Evolutionary conservation across 2,888 invertebrate species (phyloP), one percentile per base, ranked within the genome.

Genomic region (Linhomoeus sp.): DNA sequence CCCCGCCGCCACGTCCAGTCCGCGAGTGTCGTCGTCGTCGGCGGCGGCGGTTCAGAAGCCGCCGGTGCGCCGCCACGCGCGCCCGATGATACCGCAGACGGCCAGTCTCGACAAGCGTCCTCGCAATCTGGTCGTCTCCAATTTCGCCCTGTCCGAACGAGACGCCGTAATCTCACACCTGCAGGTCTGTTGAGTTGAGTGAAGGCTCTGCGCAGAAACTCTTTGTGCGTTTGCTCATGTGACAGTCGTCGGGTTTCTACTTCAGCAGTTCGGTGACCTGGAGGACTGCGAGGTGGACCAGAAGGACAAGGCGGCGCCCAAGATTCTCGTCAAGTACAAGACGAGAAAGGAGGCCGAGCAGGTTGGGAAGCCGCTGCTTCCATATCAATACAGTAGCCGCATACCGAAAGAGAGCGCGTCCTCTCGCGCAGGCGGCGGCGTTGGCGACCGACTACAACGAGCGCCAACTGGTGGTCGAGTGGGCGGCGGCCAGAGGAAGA

Each of bases 231-330:
- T n/a, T n/a, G n/a, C n/a, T n/a, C 17, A 25, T 25, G 17, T 25
- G 25, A 26, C 20, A 35, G 20, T 15, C 20, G 22, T 17, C n/a
- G 19, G 35, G 37, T 29, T 29, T 3, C 19, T 26, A 26, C n/a
- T 56, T 24, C 67, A 85, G 84, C 77, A 80, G 76, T 85, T 76
- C 67, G 86, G 86, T 45, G 81, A 81, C 63, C 78, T 88, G 53
- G 77, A 78, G n/a, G 81, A 80, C 64, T 79, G 81, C 62, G 75
- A 77, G 47, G 77, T 78, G 53, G 80, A 81, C 62, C 24, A 41
- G 22, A 35, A 26, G 15, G 19, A 20, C 14, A 75, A 77, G 45
- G 74, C 76, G 29, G 75, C 80, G 50, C 84, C 84, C 19, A 78
- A 79, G 58, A 72, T 81, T 53, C 76, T 79, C 41, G 68, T 84